Percentiles rank a stretch among this genome's conserved stretches.
Evolutionary conservation across 1,140 invertebrate genomes (phyloP).

Genomic region (Potamilus streckersoni): DNA sequence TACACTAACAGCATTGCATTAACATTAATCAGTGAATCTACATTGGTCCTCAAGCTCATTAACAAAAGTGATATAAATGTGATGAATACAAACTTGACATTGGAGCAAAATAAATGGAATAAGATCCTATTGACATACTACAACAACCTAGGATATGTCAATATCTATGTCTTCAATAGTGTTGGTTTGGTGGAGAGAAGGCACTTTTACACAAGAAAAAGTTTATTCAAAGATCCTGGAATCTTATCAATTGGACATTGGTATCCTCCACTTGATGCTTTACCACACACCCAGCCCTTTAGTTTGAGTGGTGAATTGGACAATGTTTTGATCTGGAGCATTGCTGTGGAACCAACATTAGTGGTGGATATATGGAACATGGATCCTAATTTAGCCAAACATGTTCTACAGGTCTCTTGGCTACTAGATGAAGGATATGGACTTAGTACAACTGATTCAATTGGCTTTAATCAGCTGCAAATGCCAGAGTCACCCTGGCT

Average conservation of each 20-base stretch:
- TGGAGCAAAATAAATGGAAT: slow-evolving; percentile 41
- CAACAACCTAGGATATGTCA: slow-evolving; percentile 18
- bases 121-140: slow-evolving; percentile 41
- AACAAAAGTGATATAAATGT: slow-evolving; percentile 15
- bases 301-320: slow-evolving; percentile 39
- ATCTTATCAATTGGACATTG: slow-evolving; percentile 41
- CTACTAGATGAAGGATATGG: slow-evolving; percentile 48
- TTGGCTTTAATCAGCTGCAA: slow-evolving; percentile 10
- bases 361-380: slow-evolving; percentile 36
- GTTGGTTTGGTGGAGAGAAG: slow-evolving; percentile 25
- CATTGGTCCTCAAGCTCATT: slow-evolving; percentile 22
- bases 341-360: slow-evolving; percentile 32
- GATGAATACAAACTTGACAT: slow-evolving; percentile 20
- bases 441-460: slow-evolving; percentile 18
- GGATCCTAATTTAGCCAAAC: slow-evolving; percentile 26
- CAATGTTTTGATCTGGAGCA: slow-evolving; percentile 44
- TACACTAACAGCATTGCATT: slow-evolving; percentile 32
- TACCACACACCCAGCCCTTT: slow-evolving; percentile 14
- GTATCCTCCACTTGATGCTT: slow-evolving; percentile 32
- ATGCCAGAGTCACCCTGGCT: slow-evolving; percentile 39
- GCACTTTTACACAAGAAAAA: slow-evolving; percentile 5
- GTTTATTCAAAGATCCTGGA: slow-evolving; percentile 32
- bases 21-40: slow-evolving; percentile 7
- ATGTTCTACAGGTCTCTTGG: slow-evolving; percentile 30
- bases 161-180: slow-evolving; percentile 38